Base-by-base conservation (phyloP, 1,140 invertebrate genomes). In the Zelostemma sp. region DNA sequence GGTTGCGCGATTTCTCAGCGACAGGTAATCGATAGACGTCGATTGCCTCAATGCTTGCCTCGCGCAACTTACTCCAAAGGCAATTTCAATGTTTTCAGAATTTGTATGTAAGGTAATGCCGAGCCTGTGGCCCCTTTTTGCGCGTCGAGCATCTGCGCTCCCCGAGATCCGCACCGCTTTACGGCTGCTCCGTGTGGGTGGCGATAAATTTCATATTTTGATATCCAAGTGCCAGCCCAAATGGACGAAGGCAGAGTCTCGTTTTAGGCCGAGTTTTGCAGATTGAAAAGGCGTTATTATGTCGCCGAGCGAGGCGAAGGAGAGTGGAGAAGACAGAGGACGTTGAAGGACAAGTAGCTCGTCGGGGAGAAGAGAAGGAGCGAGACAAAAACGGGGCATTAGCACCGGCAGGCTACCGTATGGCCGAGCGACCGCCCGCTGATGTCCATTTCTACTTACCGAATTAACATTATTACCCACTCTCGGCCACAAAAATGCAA, bases 391-490 rank as follows among this genome's bases (percentile, higher is more conserved):
- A 82, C 79, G 71, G 70, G 77, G 76, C 81, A 83, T 83, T 83
- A 82, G 79, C 78, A 73, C 71, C 76, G 70, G 71, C 64, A 64
- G 72, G 80, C 78, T 82, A 81, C 80, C 68, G 77, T 80, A 69
- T 73, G 73, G 62, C 73, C 60, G 69, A 46, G 56, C 62, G 79
- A 80, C 80, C 80, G 78, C 80, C 79, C 72, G 77, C 80, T 81
- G 79, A 75, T 77, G 73, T 76, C 75, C 80, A 81, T 80, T 81
- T 80, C 78, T 80, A 80, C 80, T 81, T 79, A 79, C 76, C 69
- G 75, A 81, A 81, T 82, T 82, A 82, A 77, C 80, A 80, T 82
- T 80, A 81, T 82, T 82, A 80, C 79, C 73, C 61, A 64, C 59
- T 28, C 25, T 66, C 67, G 49, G 60, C 70, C 61, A 68, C 74